These are phyloP conservation scores for Platypus cylindrus DNA, from an alignment of 2,888 invertebrate genomes.

Conservation along the genomic window DNA sequence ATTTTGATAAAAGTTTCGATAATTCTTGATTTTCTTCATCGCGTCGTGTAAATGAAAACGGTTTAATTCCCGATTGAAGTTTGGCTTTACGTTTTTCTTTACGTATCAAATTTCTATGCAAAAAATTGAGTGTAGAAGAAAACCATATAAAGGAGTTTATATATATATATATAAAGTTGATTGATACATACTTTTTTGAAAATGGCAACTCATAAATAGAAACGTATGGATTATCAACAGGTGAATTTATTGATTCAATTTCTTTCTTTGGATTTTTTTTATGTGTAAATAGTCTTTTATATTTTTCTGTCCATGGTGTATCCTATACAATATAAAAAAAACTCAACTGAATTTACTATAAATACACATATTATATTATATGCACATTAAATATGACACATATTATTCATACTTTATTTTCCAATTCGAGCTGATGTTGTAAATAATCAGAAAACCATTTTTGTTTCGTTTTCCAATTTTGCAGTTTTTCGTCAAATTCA, in stretches of 20 bases:
- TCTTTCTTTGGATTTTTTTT: slow-evolving; percentile 30
- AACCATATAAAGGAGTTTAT: neutral
- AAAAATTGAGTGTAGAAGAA: no score
- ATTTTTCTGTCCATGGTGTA: slow-evolving; percentile 30
- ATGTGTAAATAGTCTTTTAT: slow-evolving; percentile 26
- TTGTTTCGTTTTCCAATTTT: slow-evolving; percentile 52
- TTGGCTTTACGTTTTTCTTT: slow-evolving; percentile 49
- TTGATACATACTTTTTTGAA: slow-evolving; percentile 19
- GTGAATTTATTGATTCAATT: slow-evolving; percentile 35
- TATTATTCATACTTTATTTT: slow-evolving; percentile 8
- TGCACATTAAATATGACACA: neutral
- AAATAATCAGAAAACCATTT: slow-evolving; percentile 34
- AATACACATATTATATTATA: neutral
- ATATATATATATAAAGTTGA: neutral
- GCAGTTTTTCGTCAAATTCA: slow-evolving; percentile 61
- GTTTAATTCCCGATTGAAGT: slow-evolving; percentile 50
- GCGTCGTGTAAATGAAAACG: slow-evolving; percentile 48
- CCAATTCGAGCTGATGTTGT: slow-evolving; percentile 9
- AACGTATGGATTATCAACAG: slow-evolving; percentile 48
- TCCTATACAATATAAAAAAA: slow-evolving; percentile 15
- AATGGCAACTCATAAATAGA: slow-evolving; percentile 56
- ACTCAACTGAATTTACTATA: no score
- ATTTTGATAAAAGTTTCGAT: slow-evolving; percentile 30
- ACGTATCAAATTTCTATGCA: slow-evolving; percentile 40
- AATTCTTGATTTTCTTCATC: slow-evolving; percentile 41